These are phyloP conservation scores for Naso thynnoides DNA, from an alignment of 2,797 vertebrate genomes.

Conservation along the genomic window DNA sequence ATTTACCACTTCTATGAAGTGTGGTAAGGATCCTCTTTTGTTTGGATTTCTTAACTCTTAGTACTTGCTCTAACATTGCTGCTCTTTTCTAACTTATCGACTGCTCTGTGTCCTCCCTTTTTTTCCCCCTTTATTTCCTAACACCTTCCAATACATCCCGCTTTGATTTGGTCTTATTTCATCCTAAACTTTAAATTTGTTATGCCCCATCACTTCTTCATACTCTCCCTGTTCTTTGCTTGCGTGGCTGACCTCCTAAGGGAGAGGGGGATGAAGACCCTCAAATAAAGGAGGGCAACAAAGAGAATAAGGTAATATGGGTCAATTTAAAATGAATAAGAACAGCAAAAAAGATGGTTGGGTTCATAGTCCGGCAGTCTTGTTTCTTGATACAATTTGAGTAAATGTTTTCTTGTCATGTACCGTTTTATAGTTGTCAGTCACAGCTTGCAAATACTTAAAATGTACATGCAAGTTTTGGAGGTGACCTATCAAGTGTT, in stretches of 20 bases:
- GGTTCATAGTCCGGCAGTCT: not conserved
- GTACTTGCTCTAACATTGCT: conserved; percentile 16
- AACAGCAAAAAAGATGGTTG: not conserved
- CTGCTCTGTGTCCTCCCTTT: conserved; percentile 17
- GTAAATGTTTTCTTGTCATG: not conserved
- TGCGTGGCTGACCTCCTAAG: conserved; percentile 72
- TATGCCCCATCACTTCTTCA: conserved; percentile 23
- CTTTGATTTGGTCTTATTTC: conserved; percentile 14
- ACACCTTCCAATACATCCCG: not conserved
- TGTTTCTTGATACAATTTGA: not conserved
- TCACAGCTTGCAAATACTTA: not conserved
- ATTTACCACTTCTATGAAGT: not conserved
- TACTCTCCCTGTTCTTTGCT: conserved; percentile 61
- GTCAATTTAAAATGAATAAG: not conserved
- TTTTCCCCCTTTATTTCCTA: not conserved
- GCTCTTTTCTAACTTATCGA: conserved; percentile 58
- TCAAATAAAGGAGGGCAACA: conserved; percentile 86
- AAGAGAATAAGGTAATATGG: conserved; percentile 87
- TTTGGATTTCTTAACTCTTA: not conserved
- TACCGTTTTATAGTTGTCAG: not conserved
- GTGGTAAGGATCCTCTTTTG: no score
- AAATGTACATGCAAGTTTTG: not conserved
- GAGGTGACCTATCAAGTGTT: not conserved
- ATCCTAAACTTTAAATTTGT: conserved; percentile 19
- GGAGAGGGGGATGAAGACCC: conserved; percentile 86